phyloP scores from a whole-genome alignment of 2,113 vertebrate genomes.

The Cheirogaleus medius region DNA sequence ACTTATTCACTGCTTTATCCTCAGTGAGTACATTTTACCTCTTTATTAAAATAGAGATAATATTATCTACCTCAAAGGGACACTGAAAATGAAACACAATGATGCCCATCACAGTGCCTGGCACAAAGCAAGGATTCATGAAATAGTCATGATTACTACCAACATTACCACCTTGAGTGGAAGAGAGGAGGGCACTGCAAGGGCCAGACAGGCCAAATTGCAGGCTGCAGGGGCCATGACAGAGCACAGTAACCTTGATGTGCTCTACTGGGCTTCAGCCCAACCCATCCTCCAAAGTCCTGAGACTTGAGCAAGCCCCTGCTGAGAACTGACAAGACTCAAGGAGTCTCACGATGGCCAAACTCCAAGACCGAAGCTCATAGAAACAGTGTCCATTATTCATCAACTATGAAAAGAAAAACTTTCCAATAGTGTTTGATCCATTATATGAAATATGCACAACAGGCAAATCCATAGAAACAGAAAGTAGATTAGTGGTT shows the following conservation, averaged over 20 bases:
- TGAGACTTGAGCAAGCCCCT: neutral
- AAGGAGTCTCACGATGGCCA: neutral
- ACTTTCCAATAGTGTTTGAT: neutral
- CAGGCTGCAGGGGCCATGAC: neutral
- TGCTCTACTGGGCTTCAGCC: neutral
- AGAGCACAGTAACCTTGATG: neutral
- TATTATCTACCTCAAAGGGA: neutral
- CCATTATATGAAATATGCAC: neutral
- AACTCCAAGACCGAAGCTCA: neutral
- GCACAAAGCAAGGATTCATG: neutral
- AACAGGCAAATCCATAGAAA: neutral
- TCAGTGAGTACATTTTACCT: neutral
- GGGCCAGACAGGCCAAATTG: neutral
- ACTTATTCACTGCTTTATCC: neutral
- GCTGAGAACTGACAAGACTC: neutral
- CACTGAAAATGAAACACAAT: neutral
- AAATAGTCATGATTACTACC: neutral
- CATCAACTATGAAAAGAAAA: neutral
- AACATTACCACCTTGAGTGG: neutral
- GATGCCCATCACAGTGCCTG: neutral
- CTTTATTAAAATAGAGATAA: neutral
- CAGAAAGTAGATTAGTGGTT: neutral
- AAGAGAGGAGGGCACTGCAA: neutral
- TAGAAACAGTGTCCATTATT: neutral
- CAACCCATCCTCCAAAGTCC: neutral